These are phyloP conservation scores for Papilio aristodemus DNA, from an alignment of 1,140 invertebrate species.

Conservation along the genomic window DNA sequence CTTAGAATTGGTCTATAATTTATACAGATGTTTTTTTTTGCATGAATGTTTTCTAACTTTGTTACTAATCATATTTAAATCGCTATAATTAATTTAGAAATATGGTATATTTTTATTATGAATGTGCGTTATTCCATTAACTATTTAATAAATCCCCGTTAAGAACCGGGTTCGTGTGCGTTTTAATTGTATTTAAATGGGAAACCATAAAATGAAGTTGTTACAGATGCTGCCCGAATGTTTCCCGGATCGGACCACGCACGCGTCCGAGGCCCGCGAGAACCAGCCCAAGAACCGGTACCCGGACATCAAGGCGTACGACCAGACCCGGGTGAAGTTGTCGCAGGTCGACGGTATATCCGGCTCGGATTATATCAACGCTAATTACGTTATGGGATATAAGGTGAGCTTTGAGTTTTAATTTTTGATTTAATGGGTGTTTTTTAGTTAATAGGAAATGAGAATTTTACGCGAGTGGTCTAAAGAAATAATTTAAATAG, in stretches of 20 bases:
- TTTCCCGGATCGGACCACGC: slow-evolving; percentile 92
- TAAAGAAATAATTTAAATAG: no score
- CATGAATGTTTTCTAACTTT: no score
- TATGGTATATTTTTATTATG: neutral
- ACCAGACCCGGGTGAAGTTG: slow-evolving; percentile 94
- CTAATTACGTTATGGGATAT: slow-evolving; percentile 94
- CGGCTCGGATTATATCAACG: slow-evolving; percentile 95
- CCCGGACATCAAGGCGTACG: slow-evolving; percentile 94
- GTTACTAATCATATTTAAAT: no score
- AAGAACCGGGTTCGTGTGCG: slow-evolving; percentile 10
- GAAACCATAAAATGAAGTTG: slow-evolving; percentile 51
- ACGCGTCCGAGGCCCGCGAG: slow-evolving; percentile 92
- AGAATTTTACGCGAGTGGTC: no score
- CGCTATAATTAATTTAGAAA: no score
- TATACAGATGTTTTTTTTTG: neutral
- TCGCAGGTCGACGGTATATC: slow-evolving; percentile 87
- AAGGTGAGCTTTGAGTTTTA: slow-evolving; percentile 79
- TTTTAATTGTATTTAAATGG: slow-evolving; percentile 26
- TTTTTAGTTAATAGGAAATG: no score
- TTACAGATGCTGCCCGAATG: slow-evolving; percentile 88
- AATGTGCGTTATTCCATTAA: neutral
- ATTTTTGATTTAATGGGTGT: no score
- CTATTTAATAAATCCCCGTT: slow-evolving; percentile 24
- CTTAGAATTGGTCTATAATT: neutral
- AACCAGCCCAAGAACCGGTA: slow-evolving; percentile 94